Evolutionary conservation across 2,797 vertebrate genomes (phyloP).

Genomic region (Ceryle rudis): DNA sequence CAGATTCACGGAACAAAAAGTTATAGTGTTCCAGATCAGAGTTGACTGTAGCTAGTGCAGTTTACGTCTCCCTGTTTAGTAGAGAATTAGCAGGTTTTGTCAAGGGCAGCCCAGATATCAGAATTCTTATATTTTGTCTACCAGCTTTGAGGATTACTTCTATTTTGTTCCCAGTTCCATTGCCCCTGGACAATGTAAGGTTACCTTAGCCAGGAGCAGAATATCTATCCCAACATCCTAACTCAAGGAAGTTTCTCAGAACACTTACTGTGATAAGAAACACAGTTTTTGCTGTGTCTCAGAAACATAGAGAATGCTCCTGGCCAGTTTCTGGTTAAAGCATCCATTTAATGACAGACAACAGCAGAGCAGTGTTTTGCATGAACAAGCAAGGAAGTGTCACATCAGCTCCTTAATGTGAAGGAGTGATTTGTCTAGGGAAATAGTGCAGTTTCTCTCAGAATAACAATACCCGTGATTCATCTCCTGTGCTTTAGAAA

Average conservation of each 20-base stretch:
- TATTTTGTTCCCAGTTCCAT: background rate
- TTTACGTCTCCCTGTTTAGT: background rate
- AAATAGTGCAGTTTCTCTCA: background rate
- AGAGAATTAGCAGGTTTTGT: background rate
- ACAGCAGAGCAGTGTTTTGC: background rate
- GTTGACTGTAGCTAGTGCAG: background rate
- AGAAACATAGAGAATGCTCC: background rate
- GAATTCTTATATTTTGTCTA: background rate
- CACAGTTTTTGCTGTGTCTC: background rate
- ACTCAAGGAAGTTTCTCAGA: background rate
- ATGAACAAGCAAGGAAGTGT: conserved; percentile 11
- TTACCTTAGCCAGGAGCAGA: background rate
- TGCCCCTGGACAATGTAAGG: background rate
- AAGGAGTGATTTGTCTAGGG: conserved; percentile 34
- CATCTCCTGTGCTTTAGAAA: background rate
- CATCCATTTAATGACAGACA: background rate
- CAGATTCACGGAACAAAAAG: background rate
- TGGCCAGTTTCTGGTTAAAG: conserved; percentile 1
- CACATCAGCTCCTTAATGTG: conserved; percentile 27
- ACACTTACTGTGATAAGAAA: background rate
- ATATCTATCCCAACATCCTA: background rate
- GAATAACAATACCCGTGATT: conserved; percentile 20
- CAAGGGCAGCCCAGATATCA: background rate
- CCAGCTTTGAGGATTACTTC: background rate
- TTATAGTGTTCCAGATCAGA: background rate